Evolutionary conservation across 2,113 vertebrate species (phyloP), one percentile per base, ranked within the genome.

Genomic region (Pristiophorus japonicus): DNA sequence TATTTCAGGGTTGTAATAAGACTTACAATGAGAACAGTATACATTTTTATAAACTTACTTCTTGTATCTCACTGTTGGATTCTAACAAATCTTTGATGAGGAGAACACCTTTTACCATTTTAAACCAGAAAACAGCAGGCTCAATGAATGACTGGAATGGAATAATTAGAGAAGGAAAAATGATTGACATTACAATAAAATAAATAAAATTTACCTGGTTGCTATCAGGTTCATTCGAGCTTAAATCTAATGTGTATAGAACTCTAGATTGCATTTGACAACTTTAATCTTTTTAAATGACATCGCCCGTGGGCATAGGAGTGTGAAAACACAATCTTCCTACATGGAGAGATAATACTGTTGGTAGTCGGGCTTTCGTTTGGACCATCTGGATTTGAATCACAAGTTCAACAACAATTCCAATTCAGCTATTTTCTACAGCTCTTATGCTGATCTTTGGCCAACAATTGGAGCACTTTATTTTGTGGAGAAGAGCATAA

Each of bases 151-250:
- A n/a, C n/a, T n/a, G 27, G 22, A 90, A 90, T 51, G 45, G 45
- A 87, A 87, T 51, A 87, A 47, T 87, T 87, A 30, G 84, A 51
- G 42, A 51, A 87, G 30, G 87, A 59, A 90, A 34, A 90, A 30
- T 59, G 87, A 90, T 90, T 90, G 87, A 90, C 87, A 90, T 4
- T 4, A 90, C n/a, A 51, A 90, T 90, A 90, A 90, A 90, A 59
- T 59, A 90, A 90, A 62, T 90, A 90, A 34, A 59, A 90, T 59
- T 90, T 90, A 30, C 27, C 47, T 90, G 51, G 87, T 87, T 59
- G 87, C 87, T 62, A 90, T 62, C 87, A 59, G 87, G 51, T 90
- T 90, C 30, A 90, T 55, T 14, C 87, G 16, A 90, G 87, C 14
- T 51, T 62, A 90, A 59, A 34, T 30, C 87, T 59, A 34, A 62